phyloP scores from a whole-genome alignment of 2,797 vertebrate genomes.

The Chrosomus eos region DNA sequence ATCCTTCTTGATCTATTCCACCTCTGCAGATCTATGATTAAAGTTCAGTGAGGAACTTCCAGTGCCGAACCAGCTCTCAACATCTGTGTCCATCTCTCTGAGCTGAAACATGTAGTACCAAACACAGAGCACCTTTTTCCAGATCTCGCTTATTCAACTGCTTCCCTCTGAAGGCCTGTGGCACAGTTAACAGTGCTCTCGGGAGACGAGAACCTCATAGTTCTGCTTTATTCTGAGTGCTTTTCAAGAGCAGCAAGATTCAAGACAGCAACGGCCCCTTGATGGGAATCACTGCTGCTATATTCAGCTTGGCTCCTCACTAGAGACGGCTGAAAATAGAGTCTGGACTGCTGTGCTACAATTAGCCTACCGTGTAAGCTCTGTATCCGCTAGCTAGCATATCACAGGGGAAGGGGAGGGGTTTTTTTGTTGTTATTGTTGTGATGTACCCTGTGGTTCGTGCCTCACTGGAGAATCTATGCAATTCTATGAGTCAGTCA shows the following conservation, averaged over 20 bases:
- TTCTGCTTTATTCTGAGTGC: conserved; percentile 39
- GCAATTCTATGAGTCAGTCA: conserved; percentile 19
- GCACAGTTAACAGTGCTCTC: conserved; percentile 47
- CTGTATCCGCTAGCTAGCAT: conserved; percentile 58
- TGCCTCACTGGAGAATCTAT: conserved; percentile 49
- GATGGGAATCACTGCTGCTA: conserved; percentile 61
- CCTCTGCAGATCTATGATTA: background rate
- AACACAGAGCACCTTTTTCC: conserved; percentile 20
- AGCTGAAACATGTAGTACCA: conserved; percentile 3
- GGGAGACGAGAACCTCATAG: conserved; percentile 26
- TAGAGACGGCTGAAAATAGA: conserved; percentile 69
- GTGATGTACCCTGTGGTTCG: conserved; percentile 56
- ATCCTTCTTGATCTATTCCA: conserved; percentile 1
- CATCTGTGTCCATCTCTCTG: conserved; percentile 20
- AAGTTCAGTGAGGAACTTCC: background rate
- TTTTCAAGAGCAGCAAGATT: conserved; percentile 31
- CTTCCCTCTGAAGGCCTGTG: conserved; percentile 20
- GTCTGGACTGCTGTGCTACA: conserved; percentile 58
- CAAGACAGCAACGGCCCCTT: conserved; percentile 58
- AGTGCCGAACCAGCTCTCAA: background rate
- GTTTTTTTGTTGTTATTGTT: conserved; percentile 25
- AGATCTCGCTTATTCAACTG: conserved; percentile 6
- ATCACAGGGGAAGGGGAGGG: conserved; percentile 57
- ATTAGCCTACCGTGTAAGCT: conserved; percentile 63
- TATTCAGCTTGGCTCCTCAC: conserved; percentile 63